These are phyloP conservation scores for Muscidifurax raptorellus DNA, from an alignment of 1,140 invertebrate species.

Conservation along the genomic window DNA sequence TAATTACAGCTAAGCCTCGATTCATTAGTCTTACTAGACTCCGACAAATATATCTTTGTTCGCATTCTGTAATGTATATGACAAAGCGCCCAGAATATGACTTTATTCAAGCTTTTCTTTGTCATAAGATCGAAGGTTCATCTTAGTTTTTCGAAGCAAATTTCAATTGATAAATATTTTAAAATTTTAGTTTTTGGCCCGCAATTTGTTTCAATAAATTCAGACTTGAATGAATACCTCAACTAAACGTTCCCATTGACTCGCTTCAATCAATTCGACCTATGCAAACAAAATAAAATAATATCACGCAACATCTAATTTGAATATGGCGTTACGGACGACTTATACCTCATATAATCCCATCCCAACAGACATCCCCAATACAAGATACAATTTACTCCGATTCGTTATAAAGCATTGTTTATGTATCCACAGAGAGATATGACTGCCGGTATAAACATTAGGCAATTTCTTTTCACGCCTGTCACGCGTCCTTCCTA, in stretches of 20 bases:
- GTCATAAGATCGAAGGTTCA: too few species aligned
- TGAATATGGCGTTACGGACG: neutral
- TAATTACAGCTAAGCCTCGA: conserved; percentile 16
- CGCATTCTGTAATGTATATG: neutral
- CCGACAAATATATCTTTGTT: conserved; percentile 16
- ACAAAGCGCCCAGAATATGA: too few species aligned
- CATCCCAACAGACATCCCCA: neutral
- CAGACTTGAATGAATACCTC: too few species aligned
- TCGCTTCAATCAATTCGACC: too few species aligned
- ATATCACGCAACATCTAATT: neutral
- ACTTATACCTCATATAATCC: too few species aligned
- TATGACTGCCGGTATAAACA: neutral
- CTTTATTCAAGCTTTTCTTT: too few species aligned
- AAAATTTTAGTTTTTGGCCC: too few species aligned
- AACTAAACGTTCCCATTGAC: too few species aligned
- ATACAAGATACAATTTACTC: neutral
- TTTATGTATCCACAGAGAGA: neutral
- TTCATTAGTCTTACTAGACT: neutral
- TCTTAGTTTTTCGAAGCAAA: too few species aligned
- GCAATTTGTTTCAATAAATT: too few species aligned
- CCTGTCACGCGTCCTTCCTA: conserved; percentile 44
- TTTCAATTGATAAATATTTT: too few species aligned
- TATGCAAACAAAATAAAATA: neutral
- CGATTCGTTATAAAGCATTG: neutral
- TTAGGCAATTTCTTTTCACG: conserved; percentile 51